Evolutionary conservation across 2,113 vertebrate genomes (phyloP).

Genomic region (Brachyistius frenatus): DNA sequence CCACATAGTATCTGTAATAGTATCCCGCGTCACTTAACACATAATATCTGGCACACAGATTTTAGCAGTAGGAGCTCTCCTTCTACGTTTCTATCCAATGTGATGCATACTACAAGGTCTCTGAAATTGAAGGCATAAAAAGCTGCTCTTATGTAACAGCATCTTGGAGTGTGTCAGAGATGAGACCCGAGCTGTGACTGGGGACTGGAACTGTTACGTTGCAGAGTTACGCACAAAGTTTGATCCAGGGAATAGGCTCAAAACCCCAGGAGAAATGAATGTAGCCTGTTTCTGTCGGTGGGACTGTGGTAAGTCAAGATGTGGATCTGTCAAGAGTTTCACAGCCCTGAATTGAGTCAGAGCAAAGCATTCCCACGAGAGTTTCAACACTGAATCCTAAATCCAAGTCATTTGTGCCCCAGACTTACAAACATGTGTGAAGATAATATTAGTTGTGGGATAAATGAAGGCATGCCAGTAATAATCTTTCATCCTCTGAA

Average conservation of each 20-base stretch:
- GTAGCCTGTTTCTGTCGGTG: neutral
- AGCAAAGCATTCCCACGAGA: conserved; percentile 40
- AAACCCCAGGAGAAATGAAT: conserved; percentile 39
- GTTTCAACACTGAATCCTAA: conserved; percentile 41
- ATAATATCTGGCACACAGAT: neutral
- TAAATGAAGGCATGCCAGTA: conserved; percentile 15
- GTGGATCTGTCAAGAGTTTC: conserved; percentile 33
- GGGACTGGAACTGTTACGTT: conserved; percentile 44
- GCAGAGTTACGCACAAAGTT: conserved; percentile 65
- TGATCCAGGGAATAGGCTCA: conserved; percentile 47
- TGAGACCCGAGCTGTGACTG: conserved; percentile 29
- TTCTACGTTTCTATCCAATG: conserved; percentile 22
- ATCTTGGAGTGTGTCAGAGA: conserved; percentile 63
- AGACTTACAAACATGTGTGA: conserved; percentile 24
- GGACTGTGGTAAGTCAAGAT: conserved; percentile 45
- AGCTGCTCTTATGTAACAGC: conserved; percentile 60
- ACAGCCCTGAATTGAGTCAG: conserved; percentile 40
- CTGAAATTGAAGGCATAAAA: conserved; percentile 44
- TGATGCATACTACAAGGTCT: conserved; percentile 40
- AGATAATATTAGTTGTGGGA: conserved; percentile 33
- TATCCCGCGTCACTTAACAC: neutral
- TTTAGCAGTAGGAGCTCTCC: conserved; percentile 7
- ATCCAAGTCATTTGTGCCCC: conserved; percentile 37
- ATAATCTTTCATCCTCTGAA: conserved; percentile 26
- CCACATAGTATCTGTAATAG: neutral